Evolutionary conservation across 2,888 invertebrate genomes (phyloP).

Genomic region (Baronia brevicornis): DNA sequence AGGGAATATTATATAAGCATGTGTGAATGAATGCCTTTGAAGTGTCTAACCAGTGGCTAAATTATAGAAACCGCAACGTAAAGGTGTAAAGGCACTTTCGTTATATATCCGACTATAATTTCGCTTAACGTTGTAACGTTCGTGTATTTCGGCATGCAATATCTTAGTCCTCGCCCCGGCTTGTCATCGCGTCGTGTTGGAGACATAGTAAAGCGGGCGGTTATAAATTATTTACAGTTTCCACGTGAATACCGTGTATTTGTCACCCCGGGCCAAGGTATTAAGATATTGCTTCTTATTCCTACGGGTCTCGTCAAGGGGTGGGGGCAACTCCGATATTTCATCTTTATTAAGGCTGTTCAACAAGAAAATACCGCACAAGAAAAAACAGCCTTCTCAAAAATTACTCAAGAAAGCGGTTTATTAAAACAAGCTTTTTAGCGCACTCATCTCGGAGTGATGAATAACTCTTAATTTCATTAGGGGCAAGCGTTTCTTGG

Average conservation of each 20-base stretch:
- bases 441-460: constrained; percentile 7
- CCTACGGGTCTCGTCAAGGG: constrained; percentile 67
- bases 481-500: constrained; percentile 50
- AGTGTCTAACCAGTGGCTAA: constrained; percentile 37
- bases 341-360: constrained; percentile 46
- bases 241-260: constrained; percentile 60
- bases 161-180: constrained; percentile 36
- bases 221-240: constrained; percentile 72
- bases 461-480: constrained; percentile 50
- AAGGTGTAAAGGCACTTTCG: constrained; percentile 28
- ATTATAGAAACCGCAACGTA: constrained; percentile 37
- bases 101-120: constrained; percentile 50
- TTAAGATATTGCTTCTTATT: constrained; percentile 72
- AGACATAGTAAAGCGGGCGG: constrained; percentile 51
- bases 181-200: constrained; percentile 50
- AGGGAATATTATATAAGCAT: constrained; percentile 15
- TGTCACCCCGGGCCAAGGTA: constrained; percentile 65
- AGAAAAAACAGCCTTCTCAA: constrained; percentile 15
- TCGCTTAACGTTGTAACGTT: constrained; percentile 32
- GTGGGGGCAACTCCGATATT: constrained; percentile 57
- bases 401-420: constrained; percentile 6
- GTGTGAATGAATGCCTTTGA: constrained; percentile 41
- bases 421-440: constrained; percentile 9
- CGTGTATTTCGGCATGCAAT: constrained; percentile 40
- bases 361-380: constrained; percentile 14